phyloP scores from a whole-genome alignment of 1,140 invertebrate species.

The Caenorhabditis tropicalis region DNA sequence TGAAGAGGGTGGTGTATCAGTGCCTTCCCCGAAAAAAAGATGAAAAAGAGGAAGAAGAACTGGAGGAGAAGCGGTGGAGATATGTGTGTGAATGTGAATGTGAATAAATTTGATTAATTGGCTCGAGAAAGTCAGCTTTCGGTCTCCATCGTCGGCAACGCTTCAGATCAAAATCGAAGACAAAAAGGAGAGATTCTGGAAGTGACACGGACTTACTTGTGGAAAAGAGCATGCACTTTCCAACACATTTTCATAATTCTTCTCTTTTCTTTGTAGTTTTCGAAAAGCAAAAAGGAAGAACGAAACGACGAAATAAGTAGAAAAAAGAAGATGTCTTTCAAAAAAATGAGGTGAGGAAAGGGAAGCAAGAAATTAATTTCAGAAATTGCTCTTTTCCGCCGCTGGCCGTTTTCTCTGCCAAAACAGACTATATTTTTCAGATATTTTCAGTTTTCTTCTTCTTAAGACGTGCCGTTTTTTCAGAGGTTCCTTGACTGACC shows the following conservation, averaged over 20 bases:
- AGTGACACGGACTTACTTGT: constrained; percentile 14
- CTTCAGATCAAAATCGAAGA: constrained; percentile 15
- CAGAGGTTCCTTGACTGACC: neutral
- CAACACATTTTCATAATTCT: neutral
- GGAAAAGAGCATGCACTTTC: constrained; percentile 11
- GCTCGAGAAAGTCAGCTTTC: constrained; percentile 32
- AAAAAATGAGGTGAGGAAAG: neutral
- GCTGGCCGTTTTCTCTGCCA: neutral
- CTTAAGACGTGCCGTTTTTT: neutral
- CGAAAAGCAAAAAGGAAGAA: neutral
- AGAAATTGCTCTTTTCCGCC: neutral
- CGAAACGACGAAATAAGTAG: neutral
- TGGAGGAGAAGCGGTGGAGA: constrained; percentile 27
- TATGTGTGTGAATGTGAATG: constrained; percentile 37
- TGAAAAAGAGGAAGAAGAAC: neutral
- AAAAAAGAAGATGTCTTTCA: neutral
- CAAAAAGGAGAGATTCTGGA: neutral
- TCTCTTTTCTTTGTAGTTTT: neutral
- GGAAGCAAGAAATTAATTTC: neutral
- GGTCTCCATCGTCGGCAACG: neutral
- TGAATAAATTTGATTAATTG: constrained; percentile 45
- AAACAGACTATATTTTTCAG: neutral
- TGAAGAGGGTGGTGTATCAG: constrained; percentile 17
- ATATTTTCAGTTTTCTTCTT: neutral
- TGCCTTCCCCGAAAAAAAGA: constrained; percentile 11